These are phyloP conservation scores for Apocrypta bakeri DNA, from an alignment of 1,140 invertebrate genomes.

Conservation along the genomic window DNA sequence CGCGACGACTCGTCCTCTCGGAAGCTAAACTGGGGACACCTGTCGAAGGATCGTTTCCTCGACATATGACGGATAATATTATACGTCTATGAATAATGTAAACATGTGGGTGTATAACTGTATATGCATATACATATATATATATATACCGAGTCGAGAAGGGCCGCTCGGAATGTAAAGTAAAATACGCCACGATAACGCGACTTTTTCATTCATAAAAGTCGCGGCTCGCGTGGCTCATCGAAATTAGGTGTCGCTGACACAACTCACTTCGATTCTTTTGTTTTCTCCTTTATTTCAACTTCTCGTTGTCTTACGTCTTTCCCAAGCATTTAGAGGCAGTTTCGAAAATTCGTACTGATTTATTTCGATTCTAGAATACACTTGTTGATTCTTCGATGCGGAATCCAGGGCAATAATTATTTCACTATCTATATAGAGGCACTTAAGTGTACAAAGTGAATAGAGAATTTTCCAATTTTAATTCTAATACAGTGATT, in stretches of 20 bases:
- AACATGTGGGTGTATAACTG: background rate
- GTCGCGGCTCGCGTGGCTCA: slow-evolving; percentile 26
- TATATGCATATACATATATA: too few species aligned
- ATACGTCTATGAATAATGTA: background rate
- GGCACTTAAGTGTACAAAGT: too few species aligned
- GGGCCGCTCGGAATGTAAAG: background rate
- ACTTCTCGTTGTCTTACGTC: background rate
- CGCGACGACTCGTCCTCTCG: background rate
- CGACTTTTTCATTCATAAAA: slow-evolving; percentile 45
- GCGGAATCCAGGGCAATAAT: too few species aligned
- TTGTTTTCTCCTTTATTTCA: slow-evolving; percentile 10
- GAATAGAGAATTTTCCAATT: too few species aligned
- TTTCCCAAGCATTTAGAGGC: background rate
- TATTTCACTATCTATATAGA: too few species aligned
- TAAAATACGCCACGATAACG: slow-evolving; percentile 11
- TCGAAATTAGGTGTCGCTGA: slow-evolving; percentile 20
- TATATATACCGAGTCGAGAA: background rate
- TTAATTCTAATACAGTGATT: too few species aligned
- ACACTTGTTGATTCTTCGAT: too few species aligned
- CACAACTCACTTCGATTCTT: background rate
- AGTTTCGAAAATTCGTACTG: too few species aligned
- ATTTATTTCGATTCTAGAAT: too few species aligned
- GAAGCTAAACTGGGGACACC: background rate
- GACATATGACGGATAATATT: background rate
- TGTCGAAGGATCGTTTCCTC: background rate